Conservation (phyloP, 2,888 invertebrate species). For the Acanthosoma haemorrhoidale region DNA sequence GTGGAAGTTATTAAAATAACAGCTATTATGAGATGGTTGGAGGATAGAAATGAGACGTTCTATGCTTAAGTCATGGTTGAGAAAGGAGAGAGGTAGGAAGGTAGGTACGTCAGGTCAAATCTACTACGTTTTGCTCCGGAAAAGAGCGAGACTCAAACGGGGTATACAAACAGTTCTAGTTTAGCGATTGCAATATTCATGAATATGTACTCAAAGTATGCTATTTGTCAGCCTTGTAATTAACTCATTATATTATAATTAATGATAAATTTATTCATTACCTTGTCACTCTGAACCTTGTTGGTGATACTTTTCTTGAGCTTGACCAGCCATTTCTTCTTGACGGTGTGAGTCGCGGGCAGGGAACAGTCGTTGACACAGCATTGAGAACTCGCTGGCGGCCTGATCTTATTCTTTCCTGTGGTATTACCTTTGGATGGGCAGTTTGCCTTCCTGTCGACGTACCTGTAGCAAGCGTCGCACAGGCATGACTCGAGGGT, state of each 20-base stretch:
- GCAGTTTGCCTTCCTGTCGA: slow-evolving; percentile 66
- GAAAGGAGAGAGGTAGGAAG: too few species aligned
- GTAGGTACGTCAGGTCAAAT: too few species aligned
- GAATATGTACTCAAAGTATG: too few species aligned
- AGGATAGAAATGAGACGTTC: too few species aligned
- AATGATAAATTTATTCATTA: background rate
- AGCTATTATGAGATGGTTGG: too few species aligned
- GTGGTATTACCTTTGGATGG: slow-evolving; percentile 37
- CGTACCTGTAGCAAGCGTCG: slow-evolving; percentile 80
- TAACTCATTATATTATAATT: background rate
- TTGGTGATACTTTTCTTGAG: slow-evolving; percentile 62
- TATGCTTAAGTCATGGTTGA: too few species aligned
- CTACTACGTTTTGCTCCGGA: too few species aligned
- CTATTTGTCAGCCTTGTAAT: background rate
- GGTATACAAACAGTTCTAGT: too few species aligned
- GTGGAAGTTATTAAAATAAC: too few species aligned
- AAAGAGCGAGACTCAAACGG: too few species aligned
- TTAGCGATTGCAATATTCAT: too few species aligned
- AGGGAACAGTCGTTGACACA: slow-evolving; percentile 60
- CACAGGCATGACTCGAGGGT: slow-evolving; percentile 80
- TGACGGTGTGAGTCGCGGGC: slow-evolving; percentile 58
- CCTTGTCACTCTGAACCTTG: slow-evolving; percentile 32
- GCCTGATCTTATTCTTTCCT: slow-evolving; percentile 24
- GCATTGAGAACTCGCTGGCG: slow-evolving; percentile 47
- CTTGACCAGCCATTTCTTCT: slow-evolving; percentile 67